Base-by-base conservation (phyloP, 2,888 invertebrate species). In the Lochmaea crataegi region DNA sequence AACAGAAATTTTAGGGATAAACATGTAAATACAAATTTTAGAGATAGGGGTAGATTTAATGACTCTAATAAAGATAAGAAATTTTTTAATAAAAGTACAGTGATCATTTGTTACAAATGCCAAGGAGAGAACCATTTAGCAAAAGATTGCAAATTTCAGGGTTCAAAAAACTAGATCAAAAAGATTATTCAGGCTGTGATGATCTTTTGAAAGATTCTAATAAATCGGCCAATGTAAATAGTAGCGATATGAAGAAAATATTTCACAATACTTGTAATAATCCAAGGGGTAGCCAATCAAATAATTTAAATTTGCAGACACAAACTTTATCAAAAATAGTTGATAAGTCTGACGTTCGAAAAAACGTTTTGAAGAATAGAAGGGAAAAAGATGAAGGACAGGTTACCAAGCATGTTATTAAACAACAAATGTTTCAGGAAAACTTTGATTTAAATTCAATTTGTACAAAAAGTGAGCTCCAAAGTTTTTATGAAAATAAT, bases 31-130 rank as follows among this genome's bases (percentile, higher is more conserved):
- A 48, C 10, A 48, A 48, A 48, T 48, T 48, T 48, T n/a, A 48
- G 3, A 48, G 48, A 48, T 48, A 48, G 48, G 5, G 48, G 48
- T 48, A n/a, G n/a, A 48, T n/a, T 48, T 11, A n/a, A 48, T 48
- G 4, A 48, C 2, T 48, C 48, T 48, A 48, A 48, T 48, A 48
- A 3, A 48, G 48, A 48, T 48, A n/a, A 48, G 48, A 48, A 3
- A n/a, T 48, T 48, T 48, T 48, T 5, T 14, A 48, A 48, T 14
- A 48, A 48, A 48, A 48, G 48, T 48, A 48, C 14, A 48, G 48
- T 48, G 48, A 48, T 48, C 12, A 48, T 48, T 48, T 48, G 48
- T 48, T 48, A 48, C 48, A 48, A 48, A 48, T 48, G n/a, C 48
- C 48, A 48, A 48, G 48, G 48, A 48, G 48, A 48, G n/a, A 48